Conservation (phyloP, 2,888 invertebrate genomes). For the Brachylomia viminalis region DNA sequence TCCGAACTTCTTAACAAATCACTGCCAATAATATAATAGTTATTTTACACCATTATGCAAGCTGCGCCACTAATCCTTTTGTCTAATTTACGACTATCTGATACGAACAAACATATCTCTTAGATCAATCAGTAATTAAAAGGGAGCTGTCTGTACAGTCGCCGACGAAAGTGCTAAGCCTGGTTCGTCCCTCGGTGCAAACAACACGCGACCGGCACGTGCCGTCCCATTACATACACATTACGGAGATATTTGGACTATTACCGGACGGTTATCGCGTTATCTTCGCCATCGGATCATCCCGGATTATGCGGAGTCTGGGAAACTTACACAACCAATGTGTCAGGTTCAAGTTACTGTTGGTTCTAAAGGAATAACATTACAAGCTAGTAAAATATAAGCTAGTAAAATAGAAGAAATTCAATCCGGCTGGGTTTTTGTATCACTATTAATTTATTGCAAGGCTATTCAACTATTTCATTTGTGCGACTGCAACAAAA, state of each 20-base stretch:
- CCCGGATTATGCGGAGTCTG: constrained; percentile 81
- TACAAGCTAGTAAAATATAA: not conserved
- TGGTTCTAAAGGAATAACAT: not conserved
- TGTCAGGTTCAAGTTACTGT: constrained; percentile 38
- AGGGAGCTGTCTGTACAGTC: constrained; percentile 74
- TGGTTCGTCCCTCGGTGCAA: constrained; percentile 71
- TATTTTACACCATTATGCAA: constrained; percentile 66
- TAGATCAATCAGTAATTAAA: constrained; percentile 88
- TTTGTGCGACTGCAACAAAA: constrained; percentile 15
- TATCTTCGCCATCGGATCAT: constrained; percentile 82
- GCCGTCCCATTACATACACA: constrained; percentile 84
- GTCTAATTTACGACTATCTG: constrained; percentile 83
- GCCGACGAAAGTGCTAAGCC: constrained; percentile 87
- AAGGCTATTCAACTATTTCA: constrained; percentile 31
- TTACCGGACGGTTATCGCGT: constrained; percentile 86
- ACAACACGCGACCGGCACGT: constrained; percentile 81
- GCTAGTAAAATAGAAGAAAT: not conserved
- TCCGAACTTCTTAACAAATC: constrained; percentile 49
- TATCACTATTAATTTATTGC: constrained; percentile 12
- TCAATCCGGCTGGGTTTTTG: constrained; percentile 32
- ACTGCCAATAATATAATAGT: constrained; percentile 65
- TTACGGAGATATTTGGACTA: constrained; percentile 86
- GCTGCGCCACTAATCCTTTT: constrained; percentile 76
- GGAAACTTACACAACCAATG: constrained; percentile 72
- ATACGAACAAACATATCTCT: constrained; percentile 76